Conservation (phyloP, 2,888 invertebrate genomes). For the Spodoptera littoralis region DNA sequence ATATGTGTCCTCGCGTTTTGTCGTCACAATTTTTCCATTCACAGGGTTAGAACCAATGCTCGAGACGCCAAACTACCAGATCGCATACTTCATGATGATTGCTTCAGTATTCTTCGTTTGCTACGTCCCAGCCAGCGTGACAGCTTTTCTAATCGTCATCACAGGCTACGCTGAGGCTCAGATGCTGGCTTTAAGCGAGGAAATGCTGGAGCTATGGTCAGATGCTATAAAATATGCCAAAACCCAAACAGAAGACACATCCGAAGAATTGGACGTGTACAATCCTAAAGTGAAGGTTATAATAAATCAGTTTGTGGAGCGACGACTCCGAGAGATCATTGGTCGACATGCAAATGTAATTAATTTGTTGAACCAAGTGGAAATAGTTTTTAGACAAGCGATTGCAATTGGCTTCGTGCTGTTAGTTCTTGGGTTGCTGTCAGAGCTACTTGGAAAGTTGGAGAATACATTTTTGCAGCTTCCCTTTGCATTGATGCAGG, state of each 20-base stretch:
- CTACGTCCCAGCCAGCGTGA: conserved; percentile 53
- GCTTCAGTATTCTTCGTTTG: conserved; percentile 38
- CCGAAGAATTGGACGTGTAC: conserved; percentile 10
- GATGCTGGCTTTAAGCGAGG: conserved; percentile 49
- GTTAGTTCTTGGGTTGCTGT: conserved; percentile 58
- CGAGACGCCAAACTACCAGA: conserved; percentile 52
- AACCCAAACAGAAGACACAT: conserved; percentile 10
- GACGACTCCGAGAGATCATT: conserved; percentile 54
- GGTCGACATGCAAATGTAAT: conserved; percentile 58
- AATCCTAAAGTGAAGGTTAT: conserved; percentile 9
- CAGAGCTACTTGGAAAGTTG: conserved; percentile 65
- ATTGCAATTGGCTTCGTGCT: conserved; percentile 65
- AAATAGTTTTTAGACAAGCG: conserved; percentile 61
- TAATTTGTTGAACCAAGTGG: conserved; percentile 56
- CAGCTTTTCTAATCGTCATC: conserved; percentile 52
- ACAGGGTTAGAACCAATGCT: conserved; percentile 53
- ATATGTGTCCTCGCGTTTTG: too few relatives aligned
- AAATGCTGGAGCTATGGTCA: conserved; percentile 50
- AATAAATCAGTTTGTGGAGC: conserved; percentile 52
- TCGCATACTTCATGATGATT: conserved; percentile 43
- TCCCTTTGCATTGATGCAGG: conserved; percentile 66
- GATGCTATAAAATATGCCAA: conserved; percentile 43
- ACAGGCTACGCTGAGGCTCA: conserved; percentile 52
- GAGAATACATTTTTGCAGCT: conserved; percentile 69
- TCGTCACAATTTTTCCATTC: background rate